These are phyloP conservation scores for Alexandromys oeconomus DNA, from an alignment of 2,797 vertebrate species.

Conservation along the genomic window DNA sequence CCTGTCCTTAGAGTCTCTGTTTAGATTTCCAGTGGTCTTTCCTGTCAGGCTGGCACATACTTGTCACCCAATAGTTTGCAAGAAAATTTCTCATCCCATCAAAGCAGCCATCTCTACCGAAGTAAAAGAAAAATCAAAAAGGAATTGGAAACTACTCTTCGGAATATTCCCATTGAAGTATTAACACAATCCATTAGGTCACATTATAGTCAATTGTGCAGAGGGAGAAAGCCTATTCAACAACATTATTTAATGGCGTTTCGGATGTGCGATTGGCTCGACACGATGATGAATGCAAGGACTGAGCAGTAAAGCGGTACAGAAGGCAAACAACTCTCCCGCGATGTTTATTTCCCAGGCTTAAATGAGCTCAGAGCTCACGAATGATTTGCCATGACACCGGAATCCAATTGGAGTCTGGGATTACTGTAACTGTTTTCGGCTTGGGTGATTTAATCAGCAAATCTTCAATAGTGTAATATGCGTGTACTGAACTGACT, in stretches of 20 bases:
- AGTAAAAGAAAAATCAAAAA: slow-evolving; percentile 39
- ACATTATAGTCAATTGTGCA: slow-evolving; percentile 49
- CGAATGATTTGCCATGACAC: slow-evolving; percentile 56
- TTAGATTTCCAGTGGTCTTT: not conserved
- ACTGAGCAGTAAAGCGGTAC: not conserved
- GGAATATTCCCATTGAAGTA: slow-evolving; percentile 13
- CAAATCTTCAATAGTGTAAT: slow-evolving; percentile 50
- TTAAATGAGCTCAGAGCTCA: slow-evolving; percentile 55
- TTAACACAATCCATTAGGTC: slow-evolving; percentile 65
- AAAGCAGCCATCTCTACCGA: not conserved
- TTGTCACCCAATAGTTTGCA: not conserved
- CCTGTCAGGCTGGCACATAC: not conserved
- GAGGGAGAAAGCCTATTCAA: slow-evolving; percentile 15
- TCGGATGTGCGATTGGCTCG: slow-evolving; percentile 63
- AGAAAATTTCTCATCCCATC: slow-evolving; percentile 15
- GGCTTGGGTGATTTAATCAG: slow-evolving; percentile 59
- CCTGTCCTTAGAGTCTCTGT: not conserved
- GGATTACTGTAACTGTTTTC: slow-evolving; percentile 63
- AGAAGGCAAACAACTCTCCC: slow-evolving; percentile 52
- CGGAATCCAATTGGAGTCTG: slow-evolving; percentile 50
- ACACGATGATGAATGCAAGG: slow-evolving; percentile 36
- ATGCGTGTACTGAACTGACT: not conserved
- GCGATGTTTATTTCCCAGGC: slow-evolving; percentile 50
- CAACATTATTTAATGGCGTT: slow-evolving; percentile 56
- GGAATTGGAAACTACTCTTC: not conserved